phyloP scores from a whole-genome alignment of 2,113 vertebrate genomes.

The Mellivora capensis region DNA sequence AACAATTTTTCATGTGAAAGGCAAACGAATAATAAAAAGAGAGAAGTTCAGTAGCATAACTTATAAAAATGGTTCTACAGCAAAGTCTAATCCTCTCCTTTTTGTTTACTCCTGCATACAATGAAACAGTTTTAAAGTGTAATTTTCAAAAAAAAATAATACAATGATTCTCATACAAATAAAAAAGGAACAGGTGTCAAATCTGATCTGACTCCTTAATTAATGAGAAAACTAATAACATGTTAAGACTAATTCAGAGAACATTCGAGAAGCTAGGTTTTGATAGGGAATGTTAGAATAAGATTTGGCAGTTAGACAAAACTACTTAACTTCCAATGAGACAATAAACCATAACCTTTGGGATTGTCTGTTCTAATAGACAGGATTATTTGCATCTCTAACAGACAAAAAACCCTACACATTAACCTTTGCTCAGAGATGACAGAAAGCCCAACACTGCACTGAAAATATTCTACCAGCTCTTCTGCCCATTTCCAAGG shows the following conservation, averaged over 20 bases:
- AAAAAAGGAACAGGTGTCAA: slow-evolving; percentile 5
- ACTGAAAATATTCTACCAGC: background rate
- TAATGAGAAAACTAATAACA: background rate
- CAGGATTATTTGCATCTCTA: background rate
- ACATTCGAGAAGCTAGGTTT: background rate
- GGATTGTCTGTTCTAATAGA: background rate
- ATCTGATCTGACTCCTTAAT: slow-evolving; percentile 2
- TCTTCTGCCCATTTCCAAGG: background rate
- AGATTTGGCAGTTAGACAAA: background rate
- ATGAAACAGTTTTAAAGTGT: background rate
- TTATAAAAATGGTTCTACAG: slow-evolving; percentile 27
- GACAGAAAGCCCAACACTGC: background rate
- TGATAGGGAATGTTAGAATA: slow-evolving; percentile 6
- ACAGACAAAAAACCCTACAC: background rate
- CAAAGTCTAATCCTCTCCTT: background rate
- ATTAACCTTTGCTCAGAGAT: background rate
- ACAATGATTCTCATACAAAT: background rate
- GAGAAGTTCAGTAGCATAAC: slow-evolving; percentile 18
- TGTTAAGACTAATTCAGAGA: background rate
- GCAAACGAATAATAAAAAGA: slow-evolving; percentile 7
- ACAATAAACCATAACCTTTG: background rate
- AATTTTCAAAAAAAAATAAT: background rate
- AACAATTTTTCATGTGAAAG: background rate
- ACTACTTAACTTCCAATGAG: background rate
- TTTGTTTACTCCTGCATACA: background rate